Evolutionary conservation across 92 coral and sea anemone species (phyloP).

Genomic region (Porites divaricata): DNA sequence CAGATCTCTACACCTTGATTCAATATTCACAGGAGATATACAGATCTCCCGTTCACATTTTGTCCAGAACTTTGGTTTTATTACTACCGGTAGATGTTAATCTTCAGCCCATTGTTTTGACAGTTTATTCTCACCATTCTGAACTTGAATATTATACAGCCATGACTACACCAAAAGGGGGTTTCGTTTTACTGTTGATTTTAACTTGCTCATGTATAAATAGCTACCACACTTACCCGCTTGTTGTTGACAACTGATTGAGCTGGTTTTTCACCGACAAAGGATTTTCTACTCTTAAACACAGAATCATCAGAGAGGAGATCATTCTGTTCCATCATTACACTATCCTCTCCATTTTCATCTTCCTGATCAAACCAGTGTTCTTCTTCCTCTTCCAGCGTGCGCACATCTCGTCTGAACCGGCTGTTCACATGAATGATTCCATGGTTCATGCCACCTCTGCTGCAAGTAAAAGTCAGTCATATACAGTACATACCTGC

Average conservation of each 20-base stretch:
- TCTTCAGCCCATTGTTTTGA: too few species aligned
- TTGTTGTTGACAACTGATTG: constrained; percentile 68
- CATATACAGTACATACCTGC: background rate
- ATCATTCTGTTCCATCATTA: constrained; percentile 68
- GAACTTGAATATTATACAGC: too few species aligned
- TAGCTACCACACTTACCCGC: constrained; percentile 49
- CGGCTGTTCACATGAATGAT: constrained; percentile 96
- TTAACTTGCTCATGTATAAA: background rate
- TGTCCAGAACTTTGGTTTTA: too few species aligned
- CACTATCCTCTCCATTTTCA: constrained; percentile 82
- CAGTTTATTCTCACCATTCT: too few species aligned
- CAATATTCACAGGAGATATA: too few species aligned
- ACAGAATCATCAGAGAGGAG: constrained; percentile 59
- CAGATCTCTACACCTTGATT: too few species aligned
- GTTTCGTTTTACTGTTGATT: too few species aligned
- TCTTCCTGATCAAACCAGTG: constrained; percentile 97
- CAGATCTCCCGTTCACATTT: too few species aligned
- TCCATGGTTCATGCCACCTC: constrained; percentile 78
- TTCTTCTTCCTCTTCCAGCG: constrained; percentile 94
- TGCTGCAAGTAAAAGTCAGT: constrained; percentile 8
- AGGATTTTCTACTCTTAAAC: constrained; percentile 79
- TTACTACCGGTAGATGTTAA: too few species aligned
- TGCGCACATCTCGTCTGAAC: constrained; percentile 94
- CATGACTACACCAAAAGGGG: too few species aligned
- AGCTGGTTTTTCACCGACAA: constrained; percentile 60